Evolutionary conservation across 2,888 invertebrate species (phyloP).

Genomic region (Diplolepis rosae): DNA sequence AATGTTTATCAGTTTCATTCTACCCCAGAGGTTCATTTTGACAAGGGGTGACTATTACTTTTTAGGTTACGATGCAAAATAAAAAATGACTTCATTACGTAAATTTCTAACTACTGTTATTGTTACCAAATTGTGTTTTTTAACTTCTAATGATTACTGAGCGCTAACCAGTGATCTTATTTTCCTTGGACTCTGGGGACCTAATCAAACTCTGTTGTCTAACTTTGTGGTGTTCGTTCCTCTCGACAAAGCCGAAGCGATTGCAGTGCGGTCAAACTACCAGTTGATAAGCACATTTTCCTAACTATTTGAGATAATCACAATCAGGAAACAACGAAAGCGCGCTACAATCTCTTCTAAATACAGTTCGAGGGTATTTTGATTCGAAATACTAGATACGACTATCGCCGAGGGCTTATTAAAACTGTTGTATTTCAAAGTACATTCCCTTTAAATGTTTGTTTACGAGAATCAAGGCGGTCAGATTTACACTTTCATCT

Average conservation of each 20-base stretch:
- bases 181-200: slow-evolving; percentile 1
- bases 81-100: neutral
- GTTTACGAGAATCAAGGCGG: slow-evolving; percentile 35
- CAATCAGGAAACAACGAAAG: slow-evolving; percentile 55
- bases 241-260: slow-evolving; percentile 17
- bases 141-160: slow-evolving; percentile 12
- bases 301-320: slow-evolving; percentile 45
- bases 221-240: neutral
- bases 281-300: slow-evolving; percentile 27
- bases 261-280: slow-evolving; percentile 26
- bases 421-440: slow-evolving; percentile 64
- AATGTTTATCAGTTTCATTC: neutral
- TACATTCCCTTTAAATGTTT: slow-evolving; percentile 56
- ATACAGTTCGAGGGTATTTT: slow-evolving; percentile 65
- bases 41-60: too few relatives aligned
- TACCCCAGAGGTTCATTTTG: too few relatives aligned
- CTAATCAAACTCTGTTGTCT: slow-evolving; percentile 25
- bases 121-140: slow-evolving; percentile 21
- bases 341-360: slow-evolving; percentile 61
- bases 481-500: neutral
- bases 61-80: too few relatives aligned
- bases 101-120: neutral
- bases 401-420: slow-evolving; percentile 57
- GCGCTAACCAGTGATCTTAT: neutral
- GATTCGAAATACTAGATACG: slow-evolving; percentile 61